Conservation (phyloP, 2,113 vertebrate species). For the Pterocles burchelli region DNA sequence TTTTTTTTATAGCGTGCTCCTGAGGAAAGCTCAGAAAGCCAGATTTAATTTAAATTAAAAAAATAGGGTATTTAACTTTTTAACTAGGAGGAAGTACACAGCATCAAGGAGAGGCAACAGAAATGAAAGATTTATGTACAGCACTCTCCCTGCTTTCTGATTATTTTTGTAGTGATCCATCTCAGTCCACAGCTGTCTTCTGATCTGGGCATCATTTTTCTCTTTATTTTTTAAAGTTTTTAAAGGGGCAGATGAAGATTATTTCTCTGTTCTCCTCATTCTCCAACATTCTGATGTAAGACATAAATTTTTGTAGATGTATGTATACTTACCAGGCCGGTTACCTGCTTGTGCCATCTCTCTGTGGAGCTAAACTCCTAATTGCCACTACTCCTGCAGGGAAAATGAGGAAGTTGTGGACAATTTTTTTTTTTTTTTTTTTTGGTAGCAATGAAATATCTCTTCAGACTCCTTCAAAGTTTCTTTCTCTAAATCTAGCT, state of each 20-base stretch:
- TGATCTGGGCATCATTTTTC: background rate
- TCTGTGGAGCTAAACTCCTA: background rate
- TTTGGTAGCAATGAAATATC: background rate
- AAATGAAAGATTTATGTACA: background rate
- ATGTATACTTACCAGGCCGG: background rate
- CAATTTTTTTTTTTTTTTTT: no score
- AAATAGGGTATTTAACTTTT: background rate
- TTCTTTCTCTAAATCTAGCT: background rate
- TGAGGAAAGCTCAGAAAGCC: background rate
- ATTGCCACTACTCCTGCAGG: background rate
- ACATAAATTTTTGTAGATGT: background rate
- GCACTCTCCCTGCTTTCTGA: background rate
- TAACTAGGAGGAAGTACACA: background rate
- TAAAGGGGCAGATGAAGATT: background rate
- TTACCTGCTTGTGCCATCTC: background rate
- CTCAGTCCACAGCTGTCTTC: background rate
- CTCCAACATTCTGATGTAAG: background rate
- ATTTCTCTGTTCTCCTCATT: background rate
- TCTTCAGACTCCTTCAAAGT: background rate
- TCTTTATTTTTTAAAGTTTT: background rate
- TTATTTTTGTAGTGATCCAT: background rate
- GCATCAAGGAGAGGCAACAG: background rate
- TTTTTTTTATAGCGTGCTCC: background rate
- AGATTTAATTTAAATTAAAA: background rate
- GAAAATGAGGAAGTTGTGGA: background rate